Conservation (phyloP, 2,797 vertebrate species). For the Lacerta agilis region DNA sequence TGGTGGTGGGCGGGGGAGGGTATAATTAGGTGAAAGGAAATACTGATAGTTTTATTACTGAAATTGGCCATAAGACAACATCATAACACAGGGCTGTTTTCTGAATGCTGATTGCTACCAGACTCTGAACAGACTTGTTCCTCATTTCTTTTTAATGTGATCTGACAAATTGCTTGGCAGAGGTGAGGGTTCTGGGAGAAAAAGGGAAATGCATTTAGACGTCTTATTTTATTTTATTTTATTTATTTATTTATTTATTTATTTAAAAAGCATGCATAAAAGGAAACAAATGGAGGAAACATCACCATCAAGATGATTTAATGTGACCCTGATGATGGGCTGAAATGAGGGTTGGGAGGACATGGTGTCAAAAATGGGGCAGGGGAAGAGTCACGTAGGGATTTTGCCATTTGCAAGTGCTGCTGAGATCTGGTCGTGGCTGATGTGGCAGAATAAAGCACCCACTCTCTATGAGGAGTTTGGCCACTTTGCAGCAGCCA, state of each 20-base stretch:
- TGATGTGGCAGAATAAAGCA: neutral
- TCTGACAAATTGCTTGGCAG: constrained; percentile 25
- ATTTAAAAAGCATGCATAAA: neutral
- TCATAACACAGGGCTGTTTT: constrained; percentile 18
- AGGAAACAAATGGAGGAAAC: neutral
- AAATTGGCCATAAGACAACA: constrained; percentile 16
- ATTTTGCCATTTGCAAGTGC: neutral
- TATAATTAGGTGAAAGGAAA: constrained; percentile 26
- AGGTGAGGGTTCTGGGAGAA: neutral
- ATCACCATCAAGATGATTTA: neutral
- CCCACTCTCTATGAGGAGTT: neutral
- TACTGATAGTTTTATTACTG: neutral
- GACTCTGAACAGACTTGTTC: constrained; percentile 36
- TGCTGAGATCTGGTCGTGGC: neutral
- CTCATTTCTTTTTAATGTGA: constrained; percentile 33
- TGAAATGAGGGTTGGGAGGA: neutral
- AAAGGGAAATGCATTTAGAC: neutral
- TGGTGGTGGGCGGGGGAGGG: too few relatives aligned
- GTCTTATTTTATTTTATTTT: constrained; percentile 1
- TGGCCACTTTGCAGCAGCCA: neutral
- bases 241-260: neutral
- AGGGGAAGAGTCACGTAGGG: too few relatives aligned
- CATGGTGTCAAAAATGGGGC: too few relatives aligned
- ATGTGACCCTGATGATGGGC: neutral
- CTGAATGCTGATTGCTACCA: constrained; percentile 21